Conservation (phyloP, 2,113 vertebrate species). For the Scolopax mira region DNA sequence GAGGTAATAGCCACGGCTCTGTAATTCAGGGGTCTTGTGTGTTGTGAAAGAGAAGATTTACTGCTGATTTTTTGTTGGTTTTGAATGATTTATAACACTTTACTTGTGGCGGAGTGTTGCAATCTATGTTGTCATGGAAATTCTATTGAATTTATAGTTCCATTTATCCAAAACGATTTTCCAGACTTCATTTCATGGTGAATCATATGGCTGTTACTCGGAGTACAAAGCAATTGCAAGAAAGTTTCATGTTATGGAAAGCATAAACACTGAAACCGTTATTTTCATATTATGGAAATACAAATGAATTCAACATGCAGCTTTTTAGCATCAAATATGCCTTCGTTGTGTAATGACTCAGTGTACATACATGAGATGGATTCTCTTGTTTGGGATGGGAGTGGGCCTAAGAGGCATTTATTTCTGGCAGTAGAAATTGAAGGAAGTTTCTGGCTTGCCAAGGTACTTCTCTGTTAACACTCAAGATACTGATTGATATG, state of each 20-base stretch:
- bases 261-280: conserved; percentile 69
- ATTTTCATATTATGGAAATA: conserved; percentile 74
- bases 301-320: conserved; percentile 57
- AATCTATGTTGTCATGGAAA: conserved; percentile 86
- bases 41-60: conserved; percentile 70
- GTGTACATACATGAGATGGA: background rate
- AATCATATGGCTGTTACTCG: conserved; percentile 82
- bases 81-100: conserved; percentile 83
- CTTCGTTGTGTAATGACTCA: background rate
- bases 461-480: background rate
- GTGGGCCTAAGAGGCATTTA: background rate
- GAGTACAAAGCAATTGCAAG: conserved; percentile 80
- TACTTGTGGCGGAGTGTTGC: conserved; percentile 77
- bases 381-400: background rate
- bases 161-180: conserved; percentile 87
- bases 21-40: conserved; percentile 64
- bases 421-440: background rate
- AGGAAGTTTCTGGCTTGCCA: background rate
- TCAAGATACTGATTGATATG: background rate
- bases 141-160: conserved; percentile 86
- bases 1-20: conserved; percentile 58
- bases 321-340: conserved; percentile 16
- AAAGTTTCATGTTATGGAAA: conserved; percentile 76
- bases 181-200: conserved; percentile 87
- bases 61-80: conserved; percentile 76